Evolutionary conservation across 30 jellyfish, hydroid and myxozoan species (phyloP), one percentile per base, ranked within the genome.

Genomic region (Phacellophora camtschatica): DNA sequence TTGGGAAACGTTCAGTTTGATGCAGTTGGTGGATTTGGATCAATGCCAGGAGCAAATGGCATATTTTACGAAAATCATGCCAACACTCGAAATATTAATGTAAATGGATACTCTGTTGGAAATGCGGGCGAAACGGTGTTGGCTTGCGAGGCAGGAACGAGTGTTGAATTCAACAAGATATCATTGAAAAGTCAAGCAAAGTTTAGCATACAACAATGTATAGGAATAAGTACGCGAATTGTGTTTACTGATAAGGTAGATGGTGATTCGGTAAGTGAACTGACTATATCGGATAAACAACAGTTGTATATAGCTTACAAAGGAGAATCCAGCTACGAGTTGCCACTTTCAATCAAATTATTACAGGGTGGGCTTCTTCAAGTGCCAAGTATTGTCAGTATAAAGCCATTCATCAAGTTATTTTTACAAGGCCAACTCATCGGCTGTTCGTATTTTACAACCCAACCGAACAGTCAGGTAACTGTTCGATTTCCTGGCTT

Each of bases 131-230:
- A 27, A 34, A 48, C 92, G 27, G 71, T 68, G 35, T 65, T 81
- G 46, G 84, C 84, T 1, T 81, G 92, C 25, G 92, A 66, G 51
- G 63, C 84, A 11, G 92, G 92, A 19, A 31, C 84, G 2, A 81
- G 92, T 31, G 29, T 81, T 30, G 80, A 81, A 56, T 56, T 16
- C 59, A 64, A 27, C 45, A 65, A 55, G 28, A 37, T 81, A 8
- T 23, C 70, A 0, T 22, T 81, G 35, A 35, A 18, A 5, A 35
- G 45, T 13, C 42, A 35, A 29, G 92, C 77, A 19, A 49, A 23
- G 25, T 37, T 81, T 16, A 30, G 78, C 41, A 66, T 81, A n/a
- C 84, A 81, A 50, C 39, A 56, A 13, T 81, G 92, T 59, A 5
- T 45, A 34, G 12, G 41, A 7, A 71, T 35, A 39, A 18, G 54